A percentile compares a stretch with the other conserved stretches of the same genome.
These are phyloP conservation scores for Drosophila arizonae DNA, from an alignment of 1,140 invertebrate species.

Conservation along the genomic window DNA sequence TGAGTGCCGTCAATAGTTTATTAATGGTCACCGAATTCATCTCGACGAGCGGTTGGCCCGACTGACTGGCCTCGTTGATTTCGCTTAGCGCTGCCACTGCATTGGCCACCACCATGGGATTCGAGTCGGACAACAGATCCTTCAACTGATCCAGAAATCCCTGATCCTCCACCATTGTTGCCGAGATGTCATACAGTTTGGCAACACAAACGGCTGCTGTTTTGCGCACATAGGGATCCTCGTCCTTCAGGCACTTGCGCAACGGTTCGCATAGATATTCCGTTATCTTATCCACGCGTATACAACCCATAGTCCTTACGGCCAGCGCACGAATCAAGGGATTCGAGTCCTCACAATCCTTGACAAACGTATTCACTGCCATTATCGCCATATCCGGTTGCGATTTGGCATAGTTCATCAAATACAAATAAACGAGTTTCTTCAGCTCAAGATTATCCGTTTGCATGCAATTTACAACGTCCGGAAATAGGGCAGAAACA, in stretches of 20 bases:
- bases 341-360: slow-evolving; percentile 99
- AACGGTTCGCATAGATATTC: slow-evolving; percentile 99
- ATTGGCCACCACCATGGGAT: slow-evolving; percentile 99
- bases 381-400: slow-evolving; percentile 99
- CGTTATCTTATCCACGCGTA: slow-evolving; percentile 99
- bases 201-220: slow-evolving; percentile 99
- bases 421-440: slow-evolving; percentile 99
- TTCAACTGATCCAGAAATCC: slow-evolving; percentile 99
- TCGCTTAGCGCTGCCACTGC: slow-evolving; percentile 99
- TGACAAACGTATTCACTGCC: slow-evolving; percentile 99
- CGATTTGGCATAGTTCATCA: slow-evolving; percentile 99
- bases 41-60: slow-evolving; percentile 95
- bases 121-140: slow-evolving; percentile 98
- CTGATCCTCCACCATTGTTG: slow-evolving; percentile 92
- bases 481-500: slow-evolving; percentile 97
- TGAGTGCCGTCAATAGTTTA: slow-evolving; percentile 98
- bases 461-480: slow-evolving; percentile 99
- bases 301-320: slow-evolving; percentile 99
- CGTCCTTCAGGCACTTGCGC: slow-evolving; percentile 98
- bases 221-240: slow-evolving; percentile 99
- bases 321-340: slow-evolving; percentile 98
- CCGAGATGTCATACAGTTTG: slow-evolving; percentile 99
- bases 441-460: slow-evolving; percentile 99
- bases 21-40: slow-evolving; percentile 99
- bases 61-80: slow-evolving; percentile 98